Evolutionary conservation across 1,140 invertebrate species (phyloP), one percentile per base, ranked within the genome.

Genomic region (Danaus melanippus): DNA sequence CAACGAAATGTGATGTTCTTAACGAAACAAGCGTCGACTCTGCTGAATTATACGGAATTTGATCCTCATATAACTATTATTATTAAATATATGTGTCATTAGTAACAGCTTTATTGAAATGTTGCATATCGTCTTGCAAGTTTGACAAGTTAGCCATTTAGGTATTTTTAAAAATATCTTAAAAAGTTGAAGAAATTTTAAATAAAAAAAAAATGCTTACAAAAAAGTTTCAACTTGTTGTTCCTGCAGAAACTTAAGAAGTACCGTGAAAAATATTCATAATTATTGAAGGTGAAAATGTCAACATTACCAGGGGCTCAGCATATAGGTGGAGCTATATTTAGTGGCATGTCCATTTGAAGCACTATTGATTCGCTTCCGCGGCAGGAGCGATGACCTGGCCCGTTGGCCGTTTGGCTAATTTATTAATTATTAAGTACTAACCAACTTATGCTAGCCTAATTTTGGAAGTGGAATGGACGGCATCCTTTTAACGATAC

Each of bases 341-440:
- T 74, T 75, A 84, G 69, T 78, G 74, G 69, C 64, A 69, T 79
- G 77, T 79, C 77, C 76, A 84, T 78, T 80, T 74, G 74, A 76
- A 79, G 78, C 71, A 82, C 69, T 80, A 85, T 85, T 79, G 82
- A 85, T 83, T 80, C 58, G 73, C 59, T 74, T 64, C 61, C 72
- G 71, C 76, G 71, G 69, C 65, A 66, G 58, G 78, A 72, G 69
- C 79, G 69, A 78, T 79, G 82, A 83, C 82, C 82, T 68, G 70
- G 62, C 66, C 68, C 60, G 70, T 50, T 67, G 66, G 64, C 64
- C 64, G 71, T 70, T 81, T 82, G 74, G 73, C 79, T 84, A 85
- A 85, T 84, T 84, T 81, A 80, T 84, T 82, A 83, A 83, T 82
- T 82, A 85, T 75, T 79, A 69, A 76, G 69, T 64, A 74, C 66